Conservation (phyloP, 2,888 invertebrate species). For the Phortica okadai region DNA sequence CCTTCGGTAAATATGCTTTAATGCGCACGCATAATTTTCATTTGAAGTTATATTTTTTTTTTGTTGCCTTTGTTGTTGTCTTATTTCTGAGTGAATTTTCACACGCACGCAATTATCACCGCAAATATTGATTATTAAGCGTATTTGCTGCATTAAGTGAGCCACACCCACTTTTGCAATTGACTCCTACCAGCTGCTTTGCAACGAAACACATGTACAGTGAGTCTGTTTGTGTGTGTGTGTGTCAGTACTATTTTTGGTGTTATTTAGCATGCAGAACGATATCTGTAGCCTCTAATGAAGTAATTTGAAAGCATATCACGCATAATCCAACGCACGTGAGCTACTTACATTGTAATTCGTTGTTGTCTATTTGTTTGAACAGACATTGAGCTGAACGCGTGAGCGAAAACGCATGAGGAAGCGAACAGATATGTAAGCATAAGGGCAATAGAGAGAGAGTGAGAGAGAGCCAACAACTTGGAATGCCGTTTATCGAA, state of each 20-base stretch:
- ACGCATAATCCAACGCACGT: slow-evolving; percentile 70
- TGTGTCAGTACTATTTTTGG: slow-evolving; percentile 39
- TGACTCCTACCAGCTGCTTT: slow-evolving; percentile 53
- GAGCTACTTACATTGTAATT: slow-evolving; percentile 71
- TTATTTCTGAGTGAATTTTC: not conserved
- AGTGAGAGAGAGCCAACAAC: not conserved
- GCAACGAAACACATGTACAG: slow-evolving; percentile 60
- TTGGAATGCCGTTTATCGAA: not conserved
- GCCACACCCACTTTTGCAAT: not conserved
- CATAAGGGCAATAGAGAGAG: not conserved
- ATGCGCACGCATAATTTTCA: not conserved
- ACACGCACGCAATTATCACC: slow-evolving; percentile 67
- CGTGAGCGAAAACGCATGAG: not conserved
- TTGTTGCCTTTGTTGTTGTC: too few species aligned
- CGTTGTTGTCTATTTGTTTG: slow-evolving; percentile 70
- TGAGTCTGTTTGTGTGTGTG: slow-evolving; percentile 13
- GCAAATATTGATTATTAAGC: slow-evolving; percentile 68
- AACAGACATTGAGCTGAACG: slow-evolving; percentile 2
- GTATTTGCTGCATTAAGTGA: slow-evolving; percentile 43
- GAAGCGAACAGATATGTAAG: not conserved
- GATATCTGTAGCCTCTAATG: slow-evolving; percentile 69
- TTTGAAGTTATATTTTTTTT: not conserved
- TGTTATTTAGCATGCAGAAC: slow-evolving; percentile 66
- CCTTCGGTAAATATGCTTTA: not conserved
- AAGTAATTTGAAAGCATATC: slow-evolving; percentile 70